A percentile compares a stretch with the other conserved stretches of the same genome.
These are phyloP conservation scores for Pangasianodon gigas DNA, from an alignment of 2,113 vertebrate species.

Conservation along the genomic window DNA sequence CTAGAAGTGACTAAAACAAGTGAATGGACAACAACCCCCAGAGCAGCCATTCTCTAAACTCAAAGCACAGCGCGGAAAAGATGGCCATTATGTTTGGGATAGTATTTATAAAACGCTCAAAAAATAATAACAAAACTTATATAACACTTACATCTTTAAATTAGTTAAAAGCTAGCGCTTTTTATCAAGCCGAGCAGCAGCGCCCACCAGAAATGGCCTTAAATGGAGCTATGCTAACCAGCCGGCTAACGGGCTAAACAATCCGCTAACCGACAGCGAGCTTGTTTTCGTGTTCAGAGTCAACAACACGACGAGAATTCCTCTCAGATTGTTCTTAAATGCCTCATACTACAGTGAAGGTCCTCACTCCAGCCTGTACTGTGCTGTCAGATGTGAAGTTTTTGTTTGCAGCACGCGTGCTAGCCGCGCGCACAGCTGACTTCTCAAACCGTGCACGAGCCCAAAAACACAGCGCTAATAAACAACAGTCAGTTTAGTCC, in stretches of 20 bases:
- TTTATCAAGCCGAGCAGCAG: not conserved
- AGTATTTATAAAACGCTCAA: not conserved
- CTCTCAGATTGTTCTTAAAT: not conserved
- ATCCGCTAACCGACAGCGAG: not conserved
- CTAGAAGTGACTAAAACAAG: not conserved
- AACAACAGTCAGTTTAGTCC: not conserved
- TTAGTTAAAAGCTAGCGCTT: not conserved
- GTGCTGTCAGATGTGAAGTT: not conserved
- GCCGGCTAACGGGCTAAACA: not conserved
- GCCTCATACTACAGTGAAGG: too few relatives aligned
- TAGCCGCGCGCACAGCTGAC: not conserved
- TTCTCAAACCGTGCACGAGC: not conserved
- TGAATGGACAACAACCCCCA: not conserved
- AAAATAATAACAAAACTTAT: not conserved
- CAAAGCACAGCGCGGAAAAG: not conserved
- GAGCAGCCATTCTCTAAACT: not conserved
- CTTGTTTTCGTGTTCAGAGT: not conserved
- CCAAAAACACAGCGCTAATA: not conserved
- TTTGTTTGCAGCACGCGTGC: not conserved
- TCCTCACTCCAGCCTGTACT: not conserved
- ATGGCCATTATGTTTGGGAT: not conserved
- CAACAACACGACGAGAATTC: not conserved
- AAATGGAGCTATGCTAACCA: conserved; percentile 5
- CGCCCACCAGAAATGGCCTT: not conserved
- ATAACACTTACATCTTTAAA: not conserved